Evolutionary conservation across 2,797 vertebrate genomes (phyloP).

Genomic region (Oryzias sinensis): DNA sequence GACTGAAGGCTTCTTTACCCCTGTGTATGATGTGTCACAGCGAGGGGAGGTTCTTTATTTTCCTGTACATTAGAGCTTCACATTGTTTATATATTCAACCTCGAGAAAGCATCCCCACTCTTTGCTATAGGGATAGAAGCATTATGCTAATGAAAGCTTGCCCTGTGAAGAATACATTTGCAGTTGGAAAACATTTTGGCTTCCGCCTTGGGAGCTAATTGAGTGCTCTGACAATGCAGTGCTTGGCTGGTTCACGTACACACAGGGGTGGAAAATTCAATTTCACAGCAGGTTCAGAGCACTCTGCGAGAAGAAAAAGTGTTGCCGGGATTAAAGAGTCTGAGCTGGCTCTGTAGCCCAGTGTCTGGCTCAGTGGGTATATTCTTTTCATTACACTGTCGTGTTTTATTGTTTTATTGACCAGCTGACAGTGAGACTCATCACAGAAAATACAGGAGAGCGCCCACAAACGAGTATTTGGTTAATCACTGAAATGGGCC

Average conservation of each 20-base stretch:
- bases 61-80: conserved; percentile 33
- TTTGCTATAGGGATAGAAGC: conserved; percentile 55
- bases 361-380: conserved; percentile 63
- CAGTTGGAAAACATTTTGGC: conserved; percentile 76
- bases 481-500: conserved; percentile 6
- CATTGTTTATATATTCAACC: conserved; percentile 57
- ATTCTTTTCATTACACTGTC: conserved; percentile 61
- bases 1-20: conserved; percentile 22
- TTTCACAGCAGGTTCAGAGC: conserved; percentile 75
- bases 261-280: conserved; percentile 76
- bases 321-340: conserved; percentile 67
- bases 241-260: conserved; percentile 74
- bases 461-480: conserved; percentile 3
- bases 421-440: conserved; percentile 54
- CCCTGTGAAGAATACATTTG: conserved; percentile 76
- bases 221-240: conserved; percentile 75
- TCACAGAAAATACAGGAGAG: conserved; percentile 36
- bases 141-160: conserved; percentile 72
- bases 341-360: conserved; percentile 58
- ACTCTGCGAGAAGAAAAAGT: conserved; percentile 58
- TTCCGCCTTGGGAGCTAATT: conserved; percentile 77
- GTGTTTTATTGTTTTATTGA: conserved; percentile 68
- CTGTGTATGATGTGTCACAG: conserved; percentile 37
- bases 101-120: conserved; percentile 49
- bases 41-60: conserved; percentile 28